Base-by-base conservation (phyloP, 53 echinoderm and acorn worm species). In the Holothuria leucospilota region DNA sequence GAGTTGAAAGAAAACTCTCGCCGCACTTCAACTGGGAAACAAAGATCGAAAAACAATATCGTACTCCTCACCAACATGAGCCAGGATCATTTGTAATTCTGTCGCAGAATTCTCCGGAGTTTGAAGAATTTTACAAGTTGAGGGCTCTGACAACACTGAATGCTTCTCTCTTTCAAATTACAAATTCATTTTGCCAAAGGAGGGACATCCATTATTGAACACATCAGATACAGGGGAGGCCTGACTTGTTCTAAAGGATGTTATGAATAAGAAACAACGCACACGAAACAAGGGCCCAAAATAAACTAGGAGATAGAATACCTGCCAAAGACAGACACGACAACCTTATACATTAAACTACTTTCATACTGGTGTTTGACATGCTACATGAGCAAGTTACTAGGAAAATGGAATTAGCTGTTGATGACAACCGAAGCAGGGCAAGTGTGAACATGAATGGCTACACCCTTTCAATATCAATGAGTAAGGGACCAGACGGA, bases 141-240 rank as follows among this genome's bases (percentile, higher is more conserved):
- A 24, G 12, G 27, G 49, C 52, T 52, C 51, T 25, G 51, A 51
- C 49, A 75, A 49, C 23, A 51, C 28, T 75, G 51, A 53, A 25
- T 25, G 49, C 75, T 75, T 49, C 51, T 75, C 75, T 51, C 52
- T 75, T 75, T 46, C 51, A 75, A 75, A 75, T 75, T 75, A 75
- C 49, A 49, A 75, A 75, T 75, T 75, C 75, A 75, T 75, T 75
- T 75, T 75, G 75, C 75, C 75, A 75, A 75, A 49, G 51, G 75
- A 49, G 75, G 75, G 75, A 75, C 52, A 75, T 75, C 75, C 26
- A 75, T 75, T 75, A 75, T 75, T 75, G 53, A 75, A 75, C 53
- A 75, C 75, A 75, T 49, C 75, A 75, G 75, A 24, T 75, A 75
- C 26, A 53, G 52, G 75, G 52, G 75, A 75, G 75, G 75, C 75